Conservation (phyloP, 92 coral and sea anemone genomes). For the Metridium senile region DNA sequence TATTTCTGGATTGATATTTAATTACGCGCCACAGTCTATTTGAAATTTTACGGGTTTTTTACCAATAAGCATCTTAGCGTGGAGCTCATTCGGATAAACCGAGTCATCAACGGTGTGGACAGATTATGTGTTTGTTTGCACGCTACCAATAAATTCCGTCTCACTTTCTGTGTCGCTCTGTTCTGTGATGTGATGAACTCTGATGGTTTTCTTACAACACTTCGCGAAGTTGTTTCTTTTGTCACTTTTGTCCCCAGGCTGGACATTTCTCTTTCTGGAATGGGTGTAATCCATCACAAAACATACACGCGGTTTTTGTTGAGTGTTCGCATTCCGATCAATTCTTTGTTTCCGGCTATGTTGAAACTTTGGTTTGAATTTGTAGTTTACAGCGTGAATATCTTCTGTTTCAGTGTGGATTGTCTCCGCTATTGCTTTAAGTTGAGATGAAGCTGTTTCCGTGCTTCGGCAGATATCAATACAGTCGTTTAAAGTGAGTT, state of each 20-base stretch:
- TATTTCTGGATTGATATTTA: conserved; percentile 33
- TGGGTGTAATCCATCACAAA: conserved; percentile 33
- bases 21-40: conserved; percentile 50
- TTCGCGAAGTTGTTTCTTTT: conserved; percentile 36
- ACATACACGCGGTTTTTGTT: background rate
- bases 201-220: conserved; percentile 5
- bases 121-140: background rate
- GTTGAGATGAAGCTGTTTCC: conserved; percentile 18
- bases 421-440: conserved; percentile 8
- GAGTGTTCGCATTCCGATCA: background rate
- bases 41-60: conserved; percentile 39
- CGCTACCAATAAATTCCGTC: conserved; percentile 3
- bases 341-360: background rate
- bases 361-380: background rate
- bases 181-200: background rate
- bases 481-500: conserved; percentile 17
- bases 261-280: conserved; percentile 38
- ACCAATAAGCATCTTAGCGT: conserved; percentile 29
- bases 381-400: too few relatives aligned
- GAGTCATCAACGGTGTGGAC: background rate
- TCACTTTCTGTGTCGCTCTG: conserved; percentile 22
- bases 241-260: conserved; percentile 35
- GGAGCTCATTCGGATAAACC: conserved; percentile 20
- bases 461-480: conserved; percentile 31
- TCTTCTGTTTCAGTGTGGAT: too few relatives aligned